These are phyloP conservation scores for Tetropium fuscum DNA, from an alignment of 2,888 invertebrate genomes.

Conservation along the genomic window DNA sequence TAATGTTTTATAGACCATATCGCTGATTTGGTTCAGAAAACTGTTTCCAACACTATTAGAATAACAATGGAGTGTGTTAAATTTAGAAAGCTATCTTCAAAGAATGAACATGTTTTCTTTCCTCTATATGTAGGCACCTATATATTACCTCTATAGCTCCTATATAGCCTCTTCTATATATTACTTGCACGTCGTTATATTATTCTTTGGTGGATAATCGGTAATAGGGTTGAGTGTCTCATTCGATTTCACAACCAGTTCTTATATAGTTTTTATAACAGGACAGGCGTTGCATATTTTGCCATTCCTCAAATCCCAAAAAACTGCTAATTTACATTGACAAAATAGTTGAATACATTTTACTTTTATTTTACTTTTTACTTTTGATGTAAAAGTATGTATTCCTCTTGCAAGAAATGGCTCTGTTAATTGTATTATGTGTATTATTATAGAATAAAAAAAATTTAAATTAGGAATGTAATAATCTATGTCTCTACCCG, in stretches of 20 bases:
- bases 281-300: neutral
- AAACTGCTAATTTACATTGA: no score
- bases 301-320: neutral
- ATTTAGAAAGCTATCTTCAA: slow-evolving; percentile 40
- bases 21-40: slow-evolving; percentile 41
- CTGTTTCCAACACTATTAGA: slow-evolving; percentile 47
- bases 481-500: no score
- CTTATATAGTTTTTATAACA: neutral
- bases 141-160: no score
- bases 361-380: no score
- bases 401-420: no score
- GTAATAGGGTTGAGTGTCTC: slow-evolving; percentile 10
- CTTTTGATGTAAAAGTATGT: no score
- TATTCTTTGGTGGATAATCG: neutral
- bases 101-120: slow-evolving; percentile 16
- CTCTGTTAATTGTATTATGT: no score
- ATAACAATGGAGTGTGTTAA: slow-evolving; percentile 47
- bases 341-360: no score
- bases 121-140: neutral
- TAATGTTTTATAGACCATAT: slow-evolving; percentile 52
- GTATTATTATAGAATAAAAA: no score
- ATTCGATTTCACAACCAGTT: slow-evolving; percentile 14
- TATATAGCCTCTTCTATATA: no score
- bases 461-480: no score
- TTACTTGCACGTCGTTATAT: slow-evolving; percentile 5